These are phyloP conservation scores for Lerista edwardsae DNA, from an alignment of 2,797 vertebrate species.

Conservation along the genomic window DNA sequence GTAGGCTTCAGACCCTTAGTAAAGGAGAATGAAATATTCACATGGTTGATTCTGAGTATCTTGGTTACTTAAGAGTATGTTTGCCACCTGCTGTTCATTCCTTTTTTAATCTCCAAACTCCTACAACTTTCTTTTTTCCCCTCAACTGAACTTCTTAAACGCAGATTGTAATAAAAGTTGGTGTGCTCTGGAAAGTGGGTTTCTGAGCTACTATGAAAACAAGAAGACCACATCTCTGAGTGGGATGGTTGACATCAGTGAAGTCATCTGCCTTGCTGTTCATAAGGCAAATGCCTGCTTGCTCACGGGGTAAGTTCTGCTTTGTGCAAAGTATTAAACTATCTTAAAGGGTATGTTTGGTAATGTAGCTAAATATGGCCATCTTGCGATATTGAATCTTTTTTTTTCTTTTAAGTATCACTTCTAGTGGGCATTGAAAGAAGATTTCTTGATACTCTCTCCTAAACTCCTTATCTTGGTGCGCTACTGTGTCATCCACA, in stretches of 20 bases:
- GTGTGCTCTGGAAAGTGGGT: constrained; percentile 94
- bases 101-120: background rate
- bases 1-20: background rate
- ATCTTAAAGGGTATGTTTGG: background rate
- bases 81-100: background rate
- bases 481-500: too few relatives aligned
- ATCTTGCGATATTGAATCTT: constrained; percentile 10
- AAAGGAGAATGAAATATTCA: background rate
- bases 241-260: constrained; percentile 85
- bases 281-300: constrained; percentile 79
- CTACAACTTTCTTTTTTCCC: background rate
- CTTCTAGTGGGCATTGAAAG: background rate
- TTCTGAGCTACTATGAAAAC: constrained; percentile 92
- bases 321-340: constrained; percentile 3
- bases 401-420: background rate
- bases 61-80: background rate
- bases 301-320: constrained; percentile 78
- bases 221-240: constrained; percentile 82
- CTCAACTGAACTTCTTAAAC: constrained; percentile 53
- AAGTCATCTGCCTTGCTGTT: constrained; percentile 85
- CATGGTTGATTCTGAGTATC: background rate
- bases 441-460: background rate
- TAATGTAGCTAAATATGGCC: background rate
- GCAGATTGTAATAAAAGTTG: constrained; percentile 88
- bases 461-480: too few relatives aligned